Evolutionary conservation across 1,140 invertebrate species (phyloP), one percentile per base, ranked within the genome.

Genomic region (Bombyx mandarina): DNA sequence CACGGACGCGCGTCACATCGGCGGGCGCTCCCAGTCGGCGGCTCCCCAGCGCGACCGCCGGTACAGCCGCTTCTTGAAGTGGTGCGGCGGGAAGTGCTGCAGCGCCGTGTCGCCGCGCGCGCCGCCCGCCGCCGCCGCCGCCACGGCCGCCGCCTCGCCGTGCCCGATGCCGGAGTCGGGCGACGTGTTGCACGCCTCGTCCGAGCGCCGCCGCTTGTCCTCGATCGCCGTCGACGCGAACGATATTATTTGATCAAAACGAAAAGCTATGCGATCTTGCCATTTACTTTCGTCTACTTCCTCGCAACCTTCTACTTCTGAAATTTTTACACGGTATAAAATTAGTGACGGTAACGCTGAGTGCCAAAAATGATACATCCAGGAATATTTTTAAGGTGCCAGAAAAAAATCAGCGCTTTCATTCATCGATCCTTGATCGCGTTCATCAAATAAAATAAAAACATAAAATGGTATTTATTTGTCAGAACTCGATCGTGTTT

Each of bases 161-260:
- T 92, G 92, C n/a, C 93, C 93, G 53, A 94, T 91, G 59, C 93
- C 93, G 49, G 92, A 93, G 79, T 94, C 93, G 0, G 93, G 93
- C 62, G 93, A 94, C 9, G 93, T 94, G 71, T 94, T 94, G 61
- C 90, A 91, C 60, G 89, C 85, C 61, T 90, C 91, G 64, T 92
- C 92, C 0, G 93, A 95, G 60, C 93, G 89, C 54, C 87, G 77
- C 44, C 94, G 89, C 62, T 94, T 90, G 76, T 95, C 94, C 73
- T 96, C 94, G 66, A 96, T 88, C 69, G 95, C 94, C 2, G 94
- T 95, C 4, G 94, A 94, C 7, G 95, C 95, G 79, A 96, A 94
- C 35, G 94, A 95, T 58, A 96, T 93, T 61, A 96, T 88, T 56
- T 94, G 91, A 86, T 97, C 95, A 88, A 97, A 97, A 44, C 94